phyloP scores from a whole-genome alignment of 2,797 vertebrate genomes.

The Champsocephalus esox region DNA sequence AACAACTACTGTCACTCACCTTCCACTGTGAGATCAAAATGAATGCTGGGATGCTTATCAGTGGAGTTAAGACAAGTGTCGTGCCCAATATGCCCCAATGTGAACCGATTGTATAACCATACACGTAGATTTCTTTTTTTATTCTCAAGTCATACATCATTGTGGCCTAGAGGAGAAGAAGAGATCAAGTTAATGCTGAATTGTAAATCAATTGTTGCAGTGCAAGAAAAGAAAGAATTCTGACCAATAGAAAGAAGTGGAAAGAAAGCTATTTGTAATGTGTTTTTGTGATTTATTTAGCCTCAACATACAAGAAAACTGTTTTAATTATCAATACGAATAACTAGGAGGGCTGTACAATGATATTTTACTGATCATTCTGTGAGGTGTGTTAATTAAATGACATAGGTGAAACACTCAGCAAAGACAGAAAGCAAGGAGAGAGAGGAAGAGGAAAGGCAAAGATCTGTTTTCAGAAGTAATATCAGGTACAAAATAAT shows the following conservation, averaged over 20 bases:
- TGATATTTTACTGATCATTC: conserved; percentile 1
- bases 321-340: neutral
- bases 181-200: neutral
- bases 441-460: neutral
- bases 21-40: conserved; percentile 57
- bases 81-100: conserved; percentile 17
- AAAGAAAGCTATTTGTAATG: neutral
- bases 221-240: neutral
- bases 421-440: conserved; percentile 21
- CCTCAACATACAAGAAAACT: neutral
- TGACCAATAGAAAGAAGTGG: neutral
- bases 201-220: neutral
- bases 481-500: neutral
- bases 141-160: conserved; percentile 53
- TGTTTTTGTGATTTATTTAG: neutral
- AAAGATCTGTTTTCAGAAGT: neutral
- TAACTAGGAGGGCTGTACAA: neutral
- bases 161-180: conserved; percentile 59
- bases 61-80: conserved; percentile 68
- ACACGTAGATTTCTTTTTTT: rapidly evolving
- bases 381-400: conserved; percentile 15
- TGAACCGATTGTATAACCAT: rapidly evolving
- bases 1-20: conserved; percentile 60
- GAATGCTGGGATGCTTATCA: conserved; percentile 80
- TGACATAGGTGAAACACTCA: conserved; percentile 3